phyloP scores from a whole-genome alignment of 37 sponge, comb jelly and placozoan genomes.

The Mnemiopsis leidyi region DNA sequence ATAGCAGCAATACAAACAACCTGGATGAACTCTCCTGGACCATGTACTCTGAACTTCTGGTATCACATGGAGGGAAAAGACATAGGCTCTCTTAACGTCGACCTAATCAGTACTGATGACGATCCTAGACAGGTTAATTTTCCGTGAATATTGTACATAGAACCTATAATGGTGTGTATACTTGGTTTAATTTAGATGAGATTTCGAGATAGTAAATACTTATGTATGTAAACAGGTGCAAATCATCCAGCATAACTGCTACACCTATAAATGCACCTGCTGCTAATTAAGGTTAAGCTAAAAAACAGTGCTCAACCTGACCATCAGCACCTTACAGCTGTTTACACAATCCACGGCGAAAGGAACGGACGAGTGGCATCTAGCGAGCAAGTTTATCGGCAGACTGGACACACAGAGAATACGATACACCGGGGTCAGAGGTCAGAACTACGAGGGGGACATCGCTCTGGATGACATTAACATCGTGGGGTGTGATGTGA shows the following conservation, averaged over 20 bases:
- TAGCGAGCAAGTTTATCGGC: neutral
- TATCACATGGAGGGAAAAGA: constrained; percentile 63
- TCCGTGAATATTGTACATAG: too few relatives aligned
- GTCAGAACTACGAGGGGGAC: constrained; percentile 42
- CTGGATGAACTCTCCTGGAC: neutral
- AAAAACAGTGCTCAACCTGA: too few relatives aligned
- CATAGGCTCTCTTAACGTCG: constrained; percentile 65
- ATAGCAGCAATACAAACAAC: neutral
- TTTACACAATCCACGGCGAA: neutral
- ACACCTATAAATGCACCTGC: too few relatives aligned
- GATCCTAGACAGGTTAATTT: too few relatives aligned
- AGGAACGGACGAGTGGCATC: neutral
- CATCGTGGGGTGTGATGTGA: constrained; percentile 13
- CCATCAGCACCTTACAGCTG: too few relatives aligned
- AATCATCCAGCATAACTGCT: too few relatives aligned
- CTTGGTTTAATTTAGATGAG: too few relatives aligned
- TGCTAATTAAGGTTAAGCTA: too few relatives aligned
- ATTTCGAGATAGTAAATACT: too few relatives aligned
- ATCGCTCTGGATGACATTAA: constrained; percentile 62
- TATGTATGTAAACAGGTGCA: too few relatives aligned
- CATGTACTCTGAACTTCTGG: constrained; percentile 67
- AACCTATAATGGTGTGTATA: too few relatives aligned
- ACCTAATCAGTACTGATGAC: neutral
- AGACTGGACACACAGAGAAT: constrained; percentile 23
- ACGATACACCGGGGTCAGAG: constrained; percentile 10